Evolutionary conservation across 2,888 invertebrate genomes (phyloP).

Genomic region (Drosophila siamana): DNA sequence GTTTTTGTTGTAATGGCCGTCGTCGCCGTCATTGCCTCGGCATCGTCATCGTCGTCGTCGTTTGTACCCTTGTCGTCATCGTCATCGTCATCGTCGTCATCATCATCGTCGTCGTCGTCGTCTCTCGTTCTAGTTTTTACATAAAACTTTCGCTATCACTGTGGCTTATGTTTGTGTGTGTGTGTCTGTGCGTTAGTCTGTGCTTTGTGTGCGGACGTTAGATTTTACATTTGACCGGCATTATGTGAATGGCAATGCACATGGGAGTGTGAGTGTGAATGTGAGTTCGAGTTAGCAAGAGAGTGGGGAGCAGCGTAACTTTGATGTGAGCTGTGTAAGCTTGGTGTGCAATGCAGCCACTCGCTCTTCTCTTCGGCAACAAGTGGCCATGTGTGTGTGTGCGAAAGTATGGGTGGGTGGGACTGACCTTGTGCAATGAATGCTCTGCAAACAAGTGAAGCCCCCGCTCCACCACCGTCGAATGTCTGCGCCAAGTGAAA

Average conservation of each 20-base stretch:
- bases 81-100: conserved; percentile 25
- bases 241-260: conserved; percentile 40
- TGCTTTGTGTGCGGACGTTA: conserved; percentile 18
- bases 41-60: conserved; percentile 28
- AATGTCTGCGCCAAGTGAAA: conserved; percentile 33
- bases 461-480: conserved; percentile 20
- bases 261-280: conserved; percentile 7
- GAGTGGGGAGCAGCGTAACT: neutral
- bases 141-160: conserved; percentile 77
- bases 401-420: conserved; percentile 27
- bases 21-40: conserved; percentile 18
- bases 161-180: conserved; percentile 19
- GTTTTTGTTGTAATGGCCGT: conserved; percentile 57
- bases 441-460: conserved; percentile 38
- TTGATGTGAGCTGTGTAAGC: conserved; percentile 4
- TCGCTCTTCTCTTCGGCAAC: conserved; percentile 37
- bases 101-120: conserved; percentile 35
- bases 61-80: conserved; percentile 3
- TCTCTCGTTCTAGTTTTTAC: conserved; percentile 73
- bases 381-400: conserved; percentile 45
- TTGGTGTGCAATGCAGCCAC: conserved; percentile 32
- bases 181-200: conserved; percentile 23
- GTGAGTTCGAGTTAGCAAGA: conserved; percentile 1
- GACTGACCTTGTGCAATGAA: conserved; percentile 62
- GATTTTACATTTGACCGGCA: conserved; percentile 78